These are phyloP conservation scores for Lepisosteus osseus DNA, from an alignment of 2,113 vertebrate genomes.

Conservation along the genomic window DNA sequence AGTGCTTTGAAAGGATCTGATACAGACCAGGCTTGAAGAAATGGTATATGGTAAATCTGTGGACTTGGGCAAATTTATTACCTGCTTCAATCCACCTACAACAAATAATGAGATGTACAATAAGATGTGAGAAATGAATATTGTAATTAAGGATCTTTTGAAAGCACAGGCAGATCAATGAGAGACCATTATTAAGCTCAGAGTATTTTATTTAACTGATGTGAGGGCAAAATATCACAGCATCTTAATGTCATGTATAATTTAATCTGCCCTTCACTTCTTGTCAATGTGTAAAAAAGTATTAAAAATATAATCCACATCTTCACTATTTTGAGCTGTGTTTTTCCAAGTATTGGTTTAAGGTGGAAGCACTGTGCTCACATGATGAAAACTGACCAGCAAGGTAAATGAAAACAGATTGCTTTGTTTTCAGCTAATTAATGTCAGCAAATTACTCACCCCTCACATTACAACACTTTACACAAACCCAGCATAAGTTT, in stretches of 20 bases:
- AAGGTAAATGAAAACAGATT: not conserved
- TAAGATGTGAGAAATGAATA: conserved; percentile 49
- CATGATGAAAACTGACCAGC: not conserved
- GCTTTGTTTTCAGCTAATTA: not conserved
- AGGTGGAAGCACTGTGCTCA: no score
- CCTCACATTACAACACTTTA: no score
- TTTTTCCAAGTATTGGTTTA: no score
- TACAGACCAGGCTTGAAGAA: not conserved
- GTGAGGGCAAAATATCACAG: no score
- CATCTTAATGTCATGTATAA: conserved; percentile 29
- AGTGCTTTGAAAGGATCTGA: not conserved
- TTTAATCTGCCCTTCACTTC: conserved; percentile 30
- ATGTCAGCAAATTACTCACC: no score
- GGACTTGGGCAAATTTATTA: conserved; percentile 25
- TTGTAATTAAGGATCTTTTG: conserved; percentile 46
- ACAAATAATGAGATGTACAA: conserved; percentile 15
- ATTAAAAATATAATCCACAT: not conserved
- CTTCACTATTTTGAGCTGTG: no score
- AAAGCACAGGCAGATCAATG: conserved; percentile 29
- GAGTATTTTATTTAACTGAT: no score
- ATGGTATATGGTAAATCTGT: conserved; percentile 20
- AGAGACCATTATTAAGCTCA: conserved; percentile 29
- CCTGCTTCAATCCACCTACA: conserved; percentile 16
- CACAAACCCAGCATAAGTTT: no score
- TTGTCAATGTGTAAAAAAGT: not conserved